Conservation (phyloP, 2,113 vertebrate genomes). For the Atrichornis clamosus region DNA sequence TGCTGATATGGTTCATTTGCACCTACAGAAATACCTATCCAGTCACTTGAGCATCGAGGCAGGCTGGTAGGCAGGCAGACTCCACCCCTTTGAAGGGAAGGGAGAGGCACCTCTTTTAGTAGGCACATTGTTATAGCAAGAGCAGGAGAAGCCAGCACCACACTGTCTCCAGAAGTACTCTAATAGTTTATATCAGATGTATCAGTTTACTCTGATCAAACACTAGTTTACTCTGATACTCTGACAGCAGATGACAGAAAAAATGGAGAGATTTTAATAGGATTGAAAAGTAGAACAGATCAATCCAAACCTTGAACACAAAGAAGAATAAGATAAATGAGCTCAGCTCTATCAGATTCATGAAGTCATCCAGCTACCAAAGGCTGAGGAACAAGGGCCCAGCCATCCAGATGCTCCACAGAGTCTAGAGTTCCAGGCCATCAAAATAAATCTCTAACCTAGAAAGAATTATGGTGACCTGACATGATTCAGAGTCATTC, state of each 20-base stretch:
- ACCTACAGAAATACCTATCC: neutral
- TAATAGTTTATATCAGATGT: neutral
- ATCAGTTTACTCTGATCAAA: neutral
- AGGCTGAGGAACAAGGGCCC: neutral
- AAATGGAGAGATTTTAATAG: neutral
- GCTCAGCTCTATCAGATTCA: neutral
- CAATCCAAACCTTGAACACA: neutral
- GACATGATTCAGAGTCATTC: neutral
- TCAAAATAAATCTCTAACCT: neutral
- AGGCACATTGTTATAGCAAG: neutral
- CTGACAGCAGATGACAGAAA: neutral
- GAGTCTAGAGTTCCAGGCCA: neutral
- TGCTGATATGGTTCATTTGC: neutral
- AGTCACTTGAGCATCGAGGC: neutral
- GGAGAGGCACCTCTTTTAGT: neutral
- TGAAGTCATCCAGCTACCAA: neutral
- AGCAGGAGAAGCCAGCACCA: neutral
- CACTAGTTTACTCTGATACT: neutral
- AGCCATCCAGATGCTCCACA: neutral
- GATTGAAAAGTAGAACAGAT: neutral
- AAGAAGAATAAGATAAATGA: neutral
- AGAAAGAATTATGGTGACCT: neutral
- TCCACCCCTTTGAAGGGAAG: neutral
- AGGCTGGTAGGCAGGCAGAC: neutral
- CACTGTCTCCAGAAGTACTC: neutral